Evolutionary conservation across 2,113 vertebrate genomes (phyloP), one percentile per base, ranked within the genome.

Genomic region (Phyllostomus hastatus): DNA sequence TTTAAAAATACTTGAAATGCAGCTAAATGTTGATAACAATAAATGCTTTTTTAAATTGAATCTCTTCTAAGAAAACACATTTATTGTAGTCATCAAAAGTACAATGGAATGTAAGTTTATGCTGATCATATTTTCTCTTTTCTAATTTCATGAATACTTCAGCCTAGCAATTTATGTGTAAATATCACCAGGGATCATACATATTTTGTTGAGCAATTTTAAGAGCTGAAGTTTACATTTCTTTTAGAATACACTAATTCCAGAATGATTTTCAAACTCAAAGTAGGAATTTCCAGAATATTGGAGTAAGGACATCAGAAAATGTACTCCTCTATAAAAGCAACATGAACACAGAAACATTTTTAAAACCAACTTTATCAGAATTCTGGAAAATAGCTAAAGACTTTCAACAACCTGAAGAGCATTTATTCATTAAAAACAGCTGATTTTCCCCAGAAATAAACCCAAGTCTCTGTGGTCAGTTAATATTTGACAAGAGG

Each of bases 351-450:
- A 33, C 33, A 81, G 70, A 89, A 79, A 66, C 75, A 10, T 76
- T n/a, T 57, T 87, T 69, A 96, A 96, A 92, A 92, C n/a, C 33
- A 95, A 11, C n/a, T 59, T 91, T 91, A 95, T 94, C 11, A 83
- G 78, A 91, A 79, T 84, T 96, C 35, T 95, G 81, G 88, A 95
- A 96, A 80, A 86, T 95, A 92, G 73, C 16, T 54, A 94, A 90
- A 81, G 75, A 2, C 28, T 82, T 93, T 26, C 35, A 78, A 61
- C 12, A 93, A 85, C 24, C 38, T 46, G 33, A 85, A 50, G 28
- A 96, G 15, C 35, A 81, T 85, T 82, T 96, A 57, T 85, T 88
- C 6, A 61, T 35, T 94, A 75, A 86, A 92, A 81, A 85, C 20
- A 94, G 26, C 46, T 88, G 52, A 76, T 69, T 70, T 92, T 86